Evolutionary conservation across 2,113 vertebrate species (phyloP), one percentile per base, ranked within the genome.

Genomic region (Takifugu bimaculatus): DNA sequence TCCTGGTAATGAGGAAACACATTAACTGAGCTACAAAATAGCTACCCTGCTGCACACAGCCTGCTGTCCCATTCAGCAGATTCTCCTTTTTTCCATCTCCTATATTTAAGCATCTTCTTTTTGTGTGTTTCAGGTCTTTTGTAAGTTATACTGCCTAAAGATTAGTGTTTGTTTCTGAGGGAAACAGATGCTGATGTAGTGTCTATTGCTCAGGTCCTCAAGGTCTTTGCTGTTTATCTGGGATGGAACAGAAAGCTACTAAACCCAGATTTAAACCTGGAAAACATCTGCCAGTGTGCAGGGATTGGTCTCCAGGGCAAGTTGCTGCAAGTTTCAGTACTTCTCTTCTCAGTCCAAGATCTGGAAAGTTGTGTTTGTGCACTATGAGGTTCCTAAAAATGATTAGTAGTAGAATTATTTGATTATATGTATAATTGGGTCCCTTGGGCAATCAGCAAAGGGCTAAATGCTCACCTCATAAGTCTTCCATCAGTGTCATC

Each of bases 1-100:
- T 77, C 57, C 50, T 67, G 65, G 68, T 85, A 79, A 84, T 85
- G 80, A 85, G 79, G 74, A 87, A 84, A 75, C 65, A 68, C 82
- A 85, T 83, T 80, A 84, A 81, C 58, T 6, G 25, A 59, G 78
- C 68, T 39, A 28, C 68, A 74, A 75, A 81, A 83, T 63, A 63
- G 78, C 76, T 39, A 9, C 35, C 57, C 53, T 20, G 4, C 56
- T 50, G 60, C 62, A 56, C 49, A 62, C 57, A 65, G 64, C 48
- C 51, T 13, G 72, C 60, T 71, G 79, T 65, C 74, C 65, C 77
- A 59, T 60, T 64, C 70, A 78, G 44, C 77, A 68, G 77, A 51
- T 35, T 27, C 57, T 15, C 49, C 69, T 47, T 54, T 69, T 57
- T 32, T 50, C 43, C 48, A 69, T 63, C 53, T 27, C 39, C 20